Base-by-base conservation (phyloP, 2,888 invertebrate species). In the Diadromus collaris region DNA sequence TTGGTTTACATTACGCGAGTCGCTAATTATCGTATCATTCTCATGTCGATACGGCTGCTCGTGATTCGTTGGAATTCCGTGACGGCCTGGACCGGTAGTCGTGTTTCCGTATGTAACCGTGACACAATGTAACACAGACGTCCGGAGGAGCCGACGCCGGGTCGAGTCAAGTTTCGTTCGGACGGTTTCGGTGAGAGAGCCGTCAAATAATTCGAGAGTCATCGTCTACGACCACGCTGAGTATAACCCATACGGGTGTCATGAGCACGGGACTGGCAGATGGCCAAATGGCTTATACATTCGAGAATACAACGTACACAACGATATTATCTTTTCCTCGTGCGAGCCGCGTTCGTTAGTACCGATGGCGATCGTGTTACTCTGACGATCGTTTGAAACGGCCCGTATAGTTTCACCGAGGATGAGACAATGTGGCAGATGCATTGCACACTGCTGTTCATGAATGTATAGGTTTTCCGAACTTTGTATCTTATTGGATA, bases 261-360 rank as follows among this genome's bases (percentile, higher is more conserved):
- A 68, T 63, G 54, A 54, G 54, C 46, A 38, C 63, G 69, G 75
- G 71, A 72, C 70, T 76, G 80, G 80, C 81, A 80, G 78, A 82
- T 82, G 80, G 81, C 78, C 80, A 82, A 80, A 78, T 61, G 70
- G 70, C 63, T 73, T 76, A 76, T 79, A 64, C 79, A 65, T 73
- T 79, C 69, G 73, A 48, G 69, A 73, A 60, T 76, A 73, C 65
- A 64, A 69, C 63, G 65, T 54, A 56, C 54, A 21, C 54, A n/a
- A n/a, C 79, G 79, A 76, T 76, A 76, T 32, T 64, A 76, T 79
- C 76, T 73, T 64, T 67, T 68, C 24, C 9, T 10, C 24, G 51
- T 56, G 54, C 27, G 27, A 13, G 29, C 16, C 4, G 7, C 27
- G 27, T 56, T 56, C 27, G 27, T 16, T 29, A 7, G 54, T 56